A percentile compares a stretch with the other conserved stretches of the same genome.
phyloP scores from a whole-genome alignment of 2,888 invertebrate species.

The Dasysyrphus tricinctus region DNA sequence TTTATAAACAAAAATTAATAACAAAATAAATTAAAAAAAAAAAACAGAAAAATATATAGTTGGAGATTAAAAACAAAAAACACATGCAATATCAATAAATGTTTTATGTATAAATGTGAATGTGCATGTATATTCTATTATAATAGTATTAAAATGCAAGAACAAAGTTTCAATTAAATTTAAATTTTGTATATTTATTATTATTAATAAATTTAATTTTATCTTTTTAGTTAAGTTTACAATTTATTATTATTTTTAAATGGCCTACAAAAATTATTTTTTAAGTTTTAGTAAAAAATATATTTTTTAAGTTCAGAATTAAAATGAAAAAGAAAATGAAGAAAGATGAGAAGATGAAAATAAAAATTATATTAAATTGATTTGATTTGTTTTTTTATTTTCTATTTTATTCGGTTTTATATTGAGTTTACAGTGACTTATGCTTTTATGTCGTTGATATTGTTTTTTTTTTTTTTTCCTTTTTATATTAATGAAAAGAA shows the following conservation, averaged over 20 bases:
- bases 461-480: not conserved
- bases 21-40: constrained; percentile 20
- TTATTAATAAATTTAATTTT: constrained; percentile 17
- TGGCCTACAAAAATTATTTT: constrained; percentile 60
- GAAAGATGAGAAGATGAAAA: constrained; percentile 48
- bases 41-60: constrained; percentile 41
- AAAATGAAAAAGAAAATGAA: constrained; percentile 36
- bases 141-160: constrained; percentile 40
- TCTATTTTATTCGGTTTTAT: constrained; percentile 20
- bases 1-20: constrained; percentile 59
- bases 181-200: constrained; percentile 69
- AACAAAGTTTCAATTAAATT: constrained; percentile 47
- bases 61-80: constrained; percentile 22
- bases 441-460: not conserved
- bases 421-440: not conserved
- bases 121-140: constrained; percentile 45
- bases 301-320: constrained; percentile 41
- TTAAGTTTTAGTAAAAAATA: constrained; percentile 61
- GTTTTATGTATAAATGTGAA: constrained; percentile 51
- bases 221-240: constrained; percentile 47
- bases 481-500: not conserved
- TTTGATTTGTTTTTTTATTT: constrained; percentile 44
- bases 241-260: constrained; percentile 50
- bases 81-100: constrained; percentile 66
- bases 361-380: constrained; percentile 68